Evolutionary conservation across 2,797 vertebrate genomes (phyloP).

Genomic region (Trichosurus vulpecula): DNA sequence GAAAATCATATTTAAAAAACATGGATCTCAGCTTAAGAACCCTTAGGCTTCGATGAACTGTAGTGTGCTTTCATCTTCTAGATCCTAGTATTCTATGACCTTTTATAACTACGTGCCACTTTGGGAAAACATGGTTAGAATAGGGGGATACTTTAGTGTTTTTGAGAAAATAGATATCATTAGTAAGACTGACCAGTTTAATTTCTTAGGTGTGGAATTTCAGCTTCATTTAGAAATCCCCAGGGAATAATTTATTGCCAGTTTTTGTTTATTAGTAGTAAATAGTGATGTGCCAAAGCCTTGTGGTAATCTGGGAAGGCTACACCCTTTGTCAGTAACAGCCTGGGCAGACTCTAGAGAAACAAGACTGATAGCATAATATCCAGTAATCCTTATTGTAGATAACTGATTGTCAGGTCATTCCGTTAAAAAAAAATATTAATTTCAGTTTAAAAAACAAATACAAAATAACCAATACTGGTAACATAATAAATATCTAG

Average conservation of each 20-base stretch:
- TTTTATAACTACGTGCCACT: not conserved
- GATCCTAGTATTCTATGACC: not conserved
- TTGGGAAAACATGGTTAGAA: not conserved
- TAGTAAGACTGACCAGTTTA: conserved; percentile 12
- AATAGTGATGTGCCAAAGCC: not conserved
- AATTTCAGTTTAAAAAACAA: not conserved
- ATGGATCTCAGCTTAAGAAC: not conserved
- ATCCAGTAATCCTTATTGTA: not conserved
- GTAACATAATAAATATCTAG: not conserved
- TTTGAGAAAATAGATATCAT: not conserved
- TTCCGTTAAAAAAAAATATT: not conserved
- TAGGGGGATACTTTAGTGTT: not conserved
- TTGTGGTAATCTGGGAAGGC: not conserved
- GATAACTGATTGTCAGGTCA: not conserved
- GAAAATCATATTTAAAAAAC: too few species aligned
- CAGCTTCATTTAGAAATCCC: conserved; percentile 20
- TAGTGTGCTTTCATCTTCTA: not conserved
- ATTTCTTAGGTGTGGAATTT: conserved; percentile 48
- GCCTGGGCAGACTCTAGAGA: not conserved
- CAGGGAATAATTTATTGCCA: not conserved
- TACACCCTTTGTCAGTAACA: conserved; percentile 6
- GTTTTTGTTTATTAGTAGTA: conserved; percentile 26
- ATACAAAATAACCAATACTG: not conserved
- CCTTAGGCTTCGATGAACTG: not conserved
- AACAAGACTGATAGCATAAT: not conserved